A percentile compares a stretch with the other conserved stretches of the same genome.
These are phyloP conservation scores for Cinclus cinclus DNA, from an alignment of 2,113 vertebrate species.

Conservation along the genomic window DNA sequence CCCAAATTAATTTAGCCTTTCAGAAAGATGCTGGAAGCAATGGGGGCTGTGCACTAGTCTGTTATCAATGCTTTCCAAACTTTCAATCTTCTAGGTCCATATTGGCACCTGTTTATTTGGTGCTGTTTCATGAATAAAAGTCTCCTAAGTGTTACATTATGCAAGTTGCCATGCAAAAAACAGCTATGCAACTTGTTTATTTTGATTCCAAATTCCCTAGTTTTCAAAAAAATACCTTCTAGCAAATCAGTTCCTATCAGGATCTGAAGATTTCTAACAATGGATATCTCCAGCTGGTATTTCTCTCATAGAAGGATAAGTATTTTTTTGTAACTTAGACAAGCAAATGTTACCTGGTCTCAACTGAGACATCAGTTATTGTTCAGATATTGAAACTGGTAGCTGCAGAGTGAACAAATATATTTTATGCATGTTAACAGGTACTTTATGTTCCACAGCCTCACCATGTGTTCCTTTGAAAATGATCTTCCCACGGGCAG, in stretches of 20 bases:
- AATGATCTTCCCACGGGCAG: neutral
- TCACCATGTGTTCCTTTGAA: neutral
- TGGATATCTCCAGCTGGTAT: neutral
- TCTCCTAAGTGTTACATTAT: neutral
- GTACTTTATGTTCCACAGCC: neutral
- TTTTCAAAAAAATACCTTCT: constrained; percentile 14
- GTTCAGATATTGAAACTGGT: constrained; percentile 10
- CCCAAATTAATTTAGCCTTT: neutral
- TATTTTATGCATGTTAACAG: constrained; percentile 3
- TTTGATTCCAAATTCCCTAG: constrained; percentile 13
- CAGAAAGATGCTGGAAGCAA: neutral
- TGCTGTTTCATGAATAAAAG: neutral
- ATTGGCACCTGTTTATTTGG: neutral
- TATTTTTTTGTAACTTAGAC: neutral
- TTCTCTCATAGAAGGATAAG: neutral
- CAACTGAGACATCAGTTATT: constrained; percentile 3
- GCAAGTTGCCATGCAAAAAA: neutral
- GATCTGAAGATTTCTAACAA: constrained; percentile 6
- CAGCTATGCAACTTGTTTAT: neutral
- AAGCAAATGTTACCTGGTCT: constrained; percentile 1
- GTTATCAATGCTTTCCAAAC: neutral
- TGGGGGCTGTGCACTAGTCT: neutral
- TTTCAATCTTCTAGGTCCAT: neutral
- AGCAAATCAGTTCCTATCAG: neutral
- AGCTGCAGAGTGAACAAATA: constrained; percentile 3